phyloP scores from a whole-genome alignment of 2,888 invertebrate genomes.

The Macrosoma leucophasiata region DNA sequence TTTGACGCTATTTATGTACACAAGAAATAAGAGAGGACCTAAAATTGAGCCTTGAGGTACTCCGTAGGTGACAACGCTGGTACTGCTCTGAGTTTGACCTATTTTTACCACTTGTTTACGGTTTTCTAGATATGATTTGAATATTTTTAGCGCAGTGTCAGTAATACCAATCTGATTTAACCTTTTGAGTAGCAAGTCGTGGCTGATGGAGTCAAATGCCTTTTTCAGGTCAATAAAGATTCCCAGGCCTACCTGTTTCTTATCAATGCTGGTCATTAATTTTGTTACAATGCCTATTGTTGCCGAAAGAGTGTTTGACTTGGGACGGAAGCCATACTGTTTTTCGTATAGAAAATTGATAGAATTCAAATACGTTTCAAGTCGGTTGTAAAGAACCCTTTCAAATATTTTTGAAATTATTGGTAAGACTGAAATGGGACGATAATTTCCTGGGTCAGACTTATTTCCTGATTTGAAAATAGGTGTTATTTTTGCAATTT shows the following conservation, averaged over 20 bases:
- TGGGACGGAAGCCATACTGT: not conserved
- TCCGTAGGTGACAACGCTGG: not conserved
- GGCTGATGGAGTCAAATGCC: slow-evolving; percentile 8
- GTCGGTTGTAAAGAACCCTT: slow-evolving; percentile 2
- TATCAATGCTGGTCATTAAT: slow-evolving; percentile 2
- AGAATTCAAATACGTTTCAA: not conserved
- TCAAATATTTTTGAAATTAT: slow-evolving; percentile 11
- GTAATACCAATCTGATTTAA: slow-evolving; percentile 1
- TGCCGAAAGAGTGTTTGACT: not conserved
- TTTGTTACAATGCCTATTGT: not conserved
- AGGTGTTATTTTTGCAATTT: slow-evolving; percentile 5
- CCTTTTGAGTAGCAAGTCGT: slow-evolving; percentile 6
- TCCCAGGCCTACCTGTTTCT: slow-evolving; percentile 1
- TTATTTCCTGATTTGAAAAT: slow-evolving; percentile 10
- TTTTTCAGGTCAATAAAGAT: slow-evolving; percentile 9
- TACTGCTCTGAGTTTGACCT: not conserved
- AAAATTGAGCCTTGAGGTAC: not conserved
- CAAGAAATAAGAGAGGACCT: slow-evolving; percentile 12
- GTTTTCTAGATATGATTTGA: slow-evolving; percentile 7
- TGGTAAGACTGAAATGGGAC: slow-evolving; percentile 12
- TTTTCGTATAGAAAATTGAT: slow-evolving; percentile 1
- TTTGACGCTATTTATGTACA: slow-evolving; percentile 15
- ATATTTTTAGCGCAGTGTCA: slow-evolving; percentile 1
- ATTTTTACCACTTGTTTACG: slow-evolving; percentile 5
- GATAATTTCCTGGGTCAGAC: slow-evolving; percentile 9